These are phyloP conservation scores for Bradypodion ventrale DNA, from an alignment of 2,797 vertebrate species.

Conservation along the genomic window DNA sequence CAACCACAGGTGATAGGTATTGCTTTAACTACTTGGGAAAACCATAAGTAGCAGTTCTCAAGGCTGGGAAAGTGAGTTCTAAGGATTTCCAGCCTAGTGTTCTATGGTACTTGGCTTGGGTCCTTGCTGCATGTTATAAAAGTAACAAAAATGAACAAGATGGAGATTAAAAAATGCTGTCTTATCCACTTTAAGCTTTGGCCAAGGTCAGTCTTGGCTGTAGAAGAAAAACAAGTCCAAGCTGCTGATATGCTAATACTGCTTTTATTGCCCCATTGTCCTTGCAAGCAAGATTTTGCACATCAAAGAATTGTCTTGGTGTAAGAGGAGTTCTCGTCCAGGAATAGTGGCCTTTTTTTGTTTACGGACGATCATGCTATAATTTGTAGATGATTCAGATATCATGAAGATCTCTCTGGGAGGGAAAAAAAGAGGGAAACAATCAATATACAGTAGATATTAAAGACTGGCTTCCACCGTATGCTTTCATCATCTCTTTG, in stretches of 20 bases:
- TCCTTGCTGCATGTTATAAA: neutral
- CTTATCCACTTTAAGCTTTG: neutral
- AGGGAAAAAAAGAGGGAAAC: neutral
- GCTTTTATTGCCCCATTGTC: neutral
- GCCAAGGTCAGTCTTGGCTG: neutral
- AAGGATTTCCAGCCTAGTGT: neutral
- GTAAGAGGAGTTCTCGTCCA: conserved; percentile 60
- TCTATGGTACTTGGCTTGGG: neutral
- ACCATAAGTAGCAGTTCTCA: neutral
- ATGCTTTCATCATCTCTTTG: too few species aligned
- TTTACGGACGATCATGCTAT: conserved; percentile 31
- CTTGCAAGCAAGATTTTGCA: conserved; percentile 60
- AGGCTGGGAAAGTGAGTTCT: neutral
- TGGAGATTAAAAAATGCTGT: neutral
- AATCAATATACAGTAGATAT: neutral
- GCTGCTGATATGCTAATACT: accelerated
- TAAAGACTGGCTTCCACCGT: too few species aligned
- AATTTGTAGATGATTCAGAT: conserved; percentile 47
- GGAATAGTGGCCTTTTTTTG: conserved; percentile 26
- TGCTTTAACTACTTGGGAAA: too few species aligned
- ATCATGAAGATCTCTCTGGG: conserved; percentile 65
- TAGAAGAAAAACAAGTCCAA: neutral
- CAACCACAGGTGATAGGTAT: too few species aligned
- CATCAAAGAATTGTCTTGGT: conserved; percentile 64
- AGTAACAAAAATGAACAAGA: neutral